phyloP scores from a whole-genome alignment of 2,113 vertebrate species.

The Pogonocichla stellata region DNA sequence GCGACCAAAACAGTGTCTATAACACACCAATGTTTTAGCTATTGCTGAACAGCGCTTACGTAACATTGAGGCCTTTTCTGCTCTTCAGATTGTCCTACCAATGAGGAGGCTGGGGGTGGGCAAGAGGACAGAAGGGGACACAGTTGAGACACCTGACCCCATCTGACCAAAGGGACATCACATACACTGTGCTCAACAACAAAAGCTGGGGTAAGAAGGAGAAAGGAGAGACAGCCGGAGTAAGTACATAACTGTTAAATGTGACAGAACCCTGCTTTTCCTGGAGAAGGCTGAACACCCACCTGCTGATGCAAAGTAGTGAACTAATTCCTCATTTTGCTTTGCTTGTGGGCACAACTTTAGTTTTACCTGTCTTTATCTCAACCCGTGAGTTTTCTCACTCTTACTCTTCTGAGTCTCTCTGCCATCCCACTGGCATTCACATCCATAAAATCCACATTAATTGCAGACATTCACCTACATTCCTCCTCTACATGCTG shows the following conservation, averaged over 20 bases:
- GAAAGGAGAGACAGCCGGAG: not conserved
- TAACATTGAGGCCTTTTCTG: not conserved
- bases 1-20: not conserved
- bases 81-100: not conserved
- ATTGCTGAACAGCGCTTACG: not conserved
- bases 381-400: not conserved
- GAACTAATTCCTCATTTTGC: not conserved
- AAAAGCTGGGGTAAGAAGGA: not conserved
- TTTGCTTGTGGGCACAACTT: not conserved
- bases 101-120: not conserved
- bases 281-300: not conserved
- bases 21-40: not conserved
- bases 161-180: not conserved
- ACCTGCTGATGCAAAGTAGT: not conserved
- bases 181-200: not conserved
- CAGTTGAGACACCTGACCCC: not conserved
- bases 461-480: not conserved
- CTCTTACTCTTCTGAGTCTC: not conserved
- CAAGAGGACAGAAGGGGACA: not conserved
- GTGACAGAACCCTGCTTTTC: not conserved
- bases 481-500: not conserved
- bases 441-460: not conserved
- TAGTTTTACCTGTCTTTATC: not conserved
- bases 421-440: not conserved
- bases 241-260: rapidly evolving